phyloP scores from a whole-genome alignment of 2,113 vertebrate species.

The Piprites chloris region DNA sequence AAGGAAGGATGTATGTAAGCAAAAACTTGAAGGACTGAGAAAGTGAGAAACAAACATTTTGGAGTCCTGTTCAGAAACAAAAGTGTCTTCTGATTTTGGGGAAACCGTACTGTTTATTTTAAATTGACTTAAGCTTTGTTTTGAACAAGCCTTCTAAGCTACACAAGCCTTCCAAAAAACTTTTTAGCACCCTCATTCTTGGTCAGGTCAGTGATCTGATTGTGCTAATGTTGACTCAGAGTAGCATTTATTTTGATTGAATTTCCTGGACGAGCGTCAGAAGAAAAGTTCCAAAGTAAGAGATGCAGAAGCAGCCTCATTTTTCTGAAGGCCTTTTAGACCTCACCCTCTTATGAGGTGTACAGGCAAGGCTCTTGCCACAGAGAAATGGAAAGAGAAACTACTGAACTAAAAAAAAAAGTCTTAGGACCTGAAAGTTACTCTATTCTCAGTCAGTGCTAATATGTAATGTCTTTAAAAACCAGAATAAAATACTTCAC shows the following conservation, averaged over 20 bases:
- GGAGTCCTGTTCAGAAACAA: background rate
- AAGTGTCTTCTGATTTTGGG: background rate
- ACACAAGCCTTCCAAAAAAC: background rate
- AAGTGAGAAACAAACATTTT: background rate
- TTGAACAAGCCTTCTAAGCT: background rate
- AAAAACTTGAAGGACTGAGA: background rate
- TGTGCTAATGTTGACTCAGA: background rate
- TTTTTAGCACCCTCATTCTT: fast-evolving
- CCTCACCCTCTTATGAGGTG: fast-evolving
- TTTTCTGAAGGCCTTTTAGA: background rate
- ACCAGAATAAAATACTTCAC: background rate
- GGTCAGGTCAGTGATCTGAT: background rate
- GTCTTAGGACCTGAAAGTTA: background rate
- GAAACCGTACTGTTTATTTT: background rate
- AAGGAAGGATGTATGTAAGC: background rate
- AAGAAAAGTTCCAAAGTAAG: background rate
- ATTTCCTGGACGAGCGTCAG: background rate
- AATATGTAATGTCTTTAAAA: background rate
- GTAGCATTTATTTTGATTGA: background rate
- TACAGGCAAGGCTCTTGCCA: background rate
- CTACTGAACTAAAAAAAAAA: background rate
- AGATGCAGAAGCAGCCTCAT: background rate
- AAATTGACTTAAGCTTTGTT: background rate
- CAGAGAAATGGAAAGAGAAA: fast-evolving
- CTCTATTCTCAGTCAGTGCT: background rate